phyloP scores from a whole-genome alignment of 2,888 invertebrate genomes.

The Trachelus stipa region DNA sequence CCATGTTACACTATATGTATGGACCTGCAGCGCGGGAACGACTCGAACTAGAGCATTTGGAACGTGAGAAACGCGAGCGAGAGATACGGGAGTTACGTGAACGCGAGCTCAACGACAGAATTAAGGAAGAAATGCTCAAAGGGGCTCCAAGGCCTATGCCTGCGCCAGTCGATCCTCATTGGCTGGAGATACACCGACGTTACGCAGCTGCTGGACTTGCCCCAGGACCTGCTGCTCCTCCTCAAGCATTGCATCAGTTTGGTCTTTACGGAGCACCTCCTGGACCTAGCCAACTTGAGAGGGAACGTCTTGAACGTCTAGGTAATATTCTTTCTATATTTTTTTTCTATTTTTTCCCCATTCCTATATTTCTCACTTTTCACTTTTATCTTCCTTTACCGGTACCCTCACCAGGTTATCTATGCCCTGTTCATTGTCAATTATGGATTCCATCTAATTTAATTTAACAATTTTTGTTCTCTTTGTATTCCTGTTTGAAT shows the following conservation, averaged over 20 bases:
- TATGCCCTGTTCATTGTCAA: background rate
- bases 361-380: background rate
- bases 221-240: slow-evolving; percentile 67
- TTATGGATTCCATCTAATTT: background rate
- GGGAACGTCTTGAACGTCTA: slow-evolving; percentile 87
- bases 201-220: slow-evolving; percentile 67
- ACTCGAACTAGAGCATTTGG: slow-evolving; percentile 72
- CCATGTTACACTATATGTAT: slow-evolving; percentile 88
- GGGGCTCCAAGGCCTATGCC: slow-evolving; percentile 69
- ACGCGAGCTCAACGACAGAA: slow-evolving; percentile 83
- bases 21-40: slow-evolving; percentile 81
- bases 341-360: background rate
- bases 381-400: background rate
- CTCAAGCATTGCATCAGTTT: slow-evolving; percentile 74
- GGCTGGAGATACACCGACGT: slow-evolving; percentile 91
- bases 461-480: no score
- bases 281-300: slow-evolving; percentile 86
- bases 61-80: slow-evolving; percentile 65
- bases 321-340: slow-evolving; percentile 69
- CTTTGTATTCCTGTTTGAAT: background rate
- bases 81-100: slow-evolving; percentile 79
- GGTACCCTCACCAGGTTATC: background rate
- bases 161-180: slow-evolving; percentile 78
- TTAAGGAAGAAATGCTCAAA: slow-evolving; percentile 91
- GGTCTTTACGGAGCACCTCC: slow-evolving; percentile 78